phyloP scores from a whole-genome alignment of 1,140 invertebrate genomes.

The Ceratina calcarata region DNA sequence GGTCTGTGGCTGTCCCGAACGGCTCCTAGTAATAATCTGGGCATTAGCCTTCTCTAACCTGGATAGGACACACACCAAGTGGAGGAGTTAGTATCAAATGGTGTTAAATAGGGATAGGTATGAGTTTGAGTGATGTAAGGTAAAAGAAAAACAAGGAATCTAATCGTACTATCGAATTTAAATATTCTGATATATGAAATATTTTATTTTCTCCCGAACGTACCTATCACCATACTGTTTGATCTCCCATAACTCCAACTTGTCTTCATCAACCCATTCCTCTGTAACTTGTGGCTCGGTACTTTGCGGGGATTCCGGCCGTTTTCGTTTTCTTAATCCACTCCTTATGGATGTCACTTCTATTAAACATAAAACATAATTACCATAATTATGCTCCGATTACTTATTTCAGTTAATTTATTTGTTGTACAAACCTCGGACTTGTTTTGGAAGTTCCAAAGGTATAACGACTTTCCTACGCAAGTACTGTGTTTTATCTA shows the following conservation, averaged over 20 bases:
- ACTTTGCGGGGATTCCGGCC: constrained; percentile 93
- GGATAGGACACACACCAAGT: constrained; percentile 76
- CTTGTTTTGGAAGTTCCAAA: constrained; percentile 94
- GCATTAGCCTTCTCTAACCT: constrained; percentile 84
- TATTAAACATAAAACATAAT: constrained; percentile 68
- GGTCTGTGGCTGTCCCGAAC: constrained; percentile 84
- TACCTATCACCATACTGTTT: constrained; percentile 95
- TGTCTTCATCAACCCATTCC: constrained; percentile 97
- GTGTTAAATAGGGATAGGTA: constrained; percentile 72
- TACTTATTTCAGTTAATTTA: background rate
- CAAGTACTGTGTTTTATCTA: constrained; percentile 95
- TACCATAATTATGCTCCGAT: background rate
- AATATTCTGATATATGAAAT: background rate
- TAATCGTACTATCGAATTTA: background rate
- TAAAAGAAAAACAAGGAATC: constrained; percentile 15
- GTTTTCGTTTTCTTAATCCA: constrained; percentile 94
- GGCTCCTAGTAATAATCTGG: constrained; percentile 87
- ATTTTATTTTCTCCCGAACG: background rate
- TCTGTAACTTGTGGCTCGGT: constrained; percentile 95
- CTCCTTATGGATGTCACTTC: constrained; percentile 96
- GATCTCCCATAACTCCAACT: constrained; percentile 98
- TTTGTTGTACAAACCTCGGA: constrained; percentile 84
- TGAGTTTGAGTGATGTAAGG: constrained; percentile 25
- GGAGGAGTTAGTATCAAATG: constrained; percentile 74
- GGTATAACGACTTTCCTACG: constrained; percentile 96